These are phyloP conservation scores for Sebastes cheni DNA, from an alignment of 2,797 vertebrate species.

Conservation along the genomic window DNA sequence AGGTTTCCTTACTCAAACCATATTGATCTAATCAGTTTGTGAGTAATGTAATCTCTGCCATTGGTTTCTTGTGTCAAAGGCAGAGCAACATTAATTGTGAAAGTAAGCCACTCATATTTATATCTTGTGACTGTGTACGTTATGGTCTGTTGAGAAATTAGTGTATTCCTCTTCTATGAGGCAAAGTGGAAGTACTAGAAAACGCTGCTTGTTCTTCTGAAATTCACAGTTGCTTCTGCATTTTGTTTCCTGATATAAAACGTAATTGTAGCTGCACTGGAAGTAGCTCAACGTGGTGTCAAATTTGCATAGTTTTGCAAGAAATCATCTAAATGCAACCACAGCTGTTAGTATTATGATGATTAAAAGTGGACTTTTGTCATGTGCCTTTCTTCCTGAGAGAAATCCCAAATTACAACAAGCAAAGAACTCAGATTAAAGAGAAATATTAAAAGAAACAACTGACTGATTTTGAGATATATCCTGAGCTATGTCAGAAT, in stretches of 20 bases:
- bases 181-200: neutral
- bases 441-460: fast-evolving
- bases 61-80: neutral
- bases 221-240: neutral
- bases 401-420: neutral
- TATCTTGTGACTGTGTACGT: neutral
- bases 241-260: neutral
- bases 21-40: neutral
- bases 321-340: neutral
- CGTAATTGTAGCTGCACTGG: neutral
- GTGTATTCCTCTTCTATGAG: conserved; percentile 9
- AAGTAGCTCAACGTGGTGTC: neutral
- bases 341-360: neutral
- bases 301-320: neutral
- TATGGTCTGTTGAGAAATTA: neutral
- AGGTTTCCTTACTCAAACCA: neutral
- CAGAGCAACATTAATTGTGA: neutral
- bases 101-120: neutral
- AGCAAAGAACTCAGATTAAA: neutral
- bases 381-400: neutral
- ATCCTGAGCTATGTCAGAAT: neutral
- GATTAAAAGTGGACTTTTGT: neutral
- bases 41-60: neutral
- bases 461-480: no score
- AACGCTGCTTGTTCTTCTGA: neutral